Base-by-base conservation (phyloP, 2,797 vertebrate species). In the Calcarius lapponicus region DNA sequence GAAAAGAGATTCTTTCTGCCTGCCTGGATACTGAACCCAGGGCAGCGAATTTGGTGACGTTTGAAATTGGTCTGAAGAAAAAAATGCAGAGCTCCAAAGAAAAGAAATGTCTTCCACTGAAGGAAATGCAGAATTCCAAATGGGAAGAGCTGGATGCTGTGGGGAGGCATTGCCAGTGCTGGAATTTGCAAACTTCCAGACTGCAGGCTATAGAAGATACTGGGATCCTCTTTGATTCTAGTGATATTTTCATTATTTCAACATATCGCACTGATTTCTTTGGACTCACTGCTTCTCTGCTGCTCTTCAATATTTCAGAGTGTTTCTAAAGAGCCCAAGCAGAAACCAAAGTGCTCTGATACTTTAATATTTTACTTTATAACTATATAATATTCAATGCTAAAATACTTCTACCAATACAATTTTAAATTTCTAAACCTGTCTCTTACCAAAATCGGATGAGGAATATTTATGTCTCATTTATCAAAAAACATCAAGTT, bases 11-110 rank as follows among this genome's bases (percentile, higher is more conserved):
- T 90, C 6, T 17, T 64, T 58, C 51, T 61, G 26, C 17, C 38
- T 88, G 29, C 29, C 70, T 74, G 40, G 57, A 32, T 29, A 31
- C 21, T n/a, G 40, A 90, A 62, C 29, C 16, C 17, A 16, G 0
- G 7, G 24, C 53, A 67, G 45, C 0, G 0, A 66, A 56, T 48
- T 17, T 32, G 28, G 31, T 26, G 40, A 11, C 0, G 12, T 69
- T 40, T 80, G 47, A 85, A 82, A 75, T 13, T 2, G 4, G 4
- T 45, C 26, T 58, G 60, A 73, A 56, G 11, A 24, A 70, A 76
- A 80, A 17, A 6, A 19, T 7, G 5, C 53, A 22, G 4, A 76
- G 19, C 7, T 64, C 45, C 1, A 9, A 74, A 74, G 57, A 36
- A 36, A 42, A 42, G 4, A 71, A 70, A 36, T 32, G 1, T 13